Evolutionary conservation across 2,888 invertebrate species (phyloP).

Genomic region (Drosophila austrosaltans): DNA sequence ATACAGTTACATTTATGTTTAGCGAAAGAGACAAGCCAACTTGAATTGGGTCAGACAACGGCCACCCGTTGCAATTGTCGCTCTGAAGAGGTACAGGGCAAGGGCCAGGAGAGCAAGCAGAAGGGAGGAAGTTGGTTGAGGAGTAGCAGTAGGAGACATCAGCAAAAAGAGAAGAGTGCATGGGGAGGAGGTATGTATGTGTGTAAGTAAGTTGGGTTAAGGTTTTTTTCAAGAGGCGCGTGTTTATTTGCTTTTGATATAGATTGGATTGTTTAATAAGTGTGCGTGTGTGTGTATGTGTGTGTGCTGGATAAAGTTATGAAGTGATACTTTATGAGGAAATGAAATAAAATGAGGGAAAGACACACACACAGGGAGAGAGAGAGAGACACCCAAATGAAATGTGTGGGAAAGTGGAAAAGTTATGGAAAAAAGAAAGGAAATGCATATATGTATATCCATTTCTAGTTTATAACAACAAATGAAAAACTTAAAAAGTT

Average conservation of each 20-base stretch:
- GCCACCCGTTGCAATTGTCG: constrained; percentile 60
- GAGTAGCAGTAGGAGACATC: neutral
- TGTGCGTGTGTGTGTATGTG: constrained; percentile 28
- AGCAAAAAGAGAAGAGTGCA: neutral
- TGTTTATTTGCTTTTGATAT: constrained; percentile 76
- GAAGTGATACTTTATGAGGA: constrained; percentile 25
- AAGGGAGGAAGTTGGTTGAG: neutral
- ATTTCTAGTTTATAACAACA: constrained; percentile 3
- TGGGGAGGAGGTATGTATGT: neutral
- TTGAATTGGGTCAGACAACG: constrained; percentile 72
- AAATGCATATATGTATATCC: neutral
- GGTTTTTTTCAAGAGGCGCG: constrained; percentile 61
- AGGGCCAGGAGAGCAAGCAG: neutral
- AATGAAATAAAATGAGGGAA: constrained; percentile 15
- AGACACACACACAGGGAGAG: neutral
- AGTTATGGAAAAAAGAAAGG: neutral
- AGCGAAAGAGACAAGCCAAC: constrained; percentile 36
- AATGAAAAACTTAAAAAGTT: constrained; percentile 1
- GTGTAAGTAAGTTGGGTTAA: constrained; percentile 8
- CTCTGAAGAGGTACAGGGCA: constrained; percentile 11
- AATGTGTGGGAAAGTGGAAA: constrained; percentile 11
- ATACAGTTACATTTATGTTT: constrained; percentile 43
- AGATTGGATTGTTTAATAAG: constrained; percentile 68
- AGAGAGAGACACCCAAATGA: neutral
- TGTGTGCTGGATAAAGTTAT: constrained; percentile 61